Evolutionary conservation across 92 coral and sea anemone genomes (phyloP).

Genomic region (Paragorgia papillata): DNA sequence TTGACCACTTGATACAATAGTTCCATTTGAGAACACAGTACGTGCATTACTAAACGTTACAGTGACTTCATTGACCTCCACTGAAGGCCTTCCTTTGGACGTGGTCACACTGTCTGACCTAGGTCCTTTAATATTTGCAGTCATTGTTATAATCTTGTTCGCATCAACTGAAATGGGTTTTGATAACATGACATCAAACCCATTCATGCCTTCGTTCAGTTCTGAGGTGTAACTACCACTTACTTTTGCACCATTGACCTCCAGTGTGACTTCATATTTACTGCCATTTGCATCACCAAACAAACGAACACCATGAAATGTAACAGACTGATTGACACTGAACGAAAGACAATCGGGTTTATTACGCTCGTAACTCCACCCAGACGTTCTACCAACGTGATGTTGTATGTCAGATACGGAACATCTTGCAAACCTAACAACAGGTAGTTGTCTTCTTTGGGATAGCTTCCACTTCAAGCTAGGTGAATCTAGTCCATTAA

Average conservation of each 20-base stretch:
- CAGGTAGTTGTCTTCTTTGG: not conserved
- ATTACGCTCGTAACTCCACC: not conserved
- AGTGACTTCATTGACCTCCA: constrained; percentile 34
- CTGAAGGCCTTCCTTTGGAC: constrained; percentile 25
- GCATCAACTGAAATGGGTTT: constrained; percentile 53
- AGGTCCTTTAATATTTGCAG: constrained; percentile 48
- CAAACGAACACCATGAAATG: constrained; percentile 25
- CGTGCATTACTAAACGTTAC: not conserved
- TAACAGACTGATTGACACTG: constrained; percentile 59
- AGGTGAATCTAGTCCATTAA: constrained; percentile 21
- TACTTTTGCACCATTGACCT: constrained; percentile 2
- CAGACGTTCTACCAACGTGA: too few relatives aligned
- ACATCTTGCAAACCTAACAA: not conserved
- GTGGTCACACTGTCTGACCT: constrained; percentile 34
- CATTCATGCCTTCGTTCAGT: constrained; percentile 25
- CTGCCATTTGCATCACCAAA: constrained; percentile 21
- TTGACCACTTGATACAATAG: not conserved
- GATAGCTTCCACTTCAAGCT: not conserved
- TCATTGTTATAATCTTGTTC: constrained; percentile 55
- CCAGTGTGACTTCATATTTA: constrained; percentile 22
- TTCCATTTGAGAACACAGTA: not conserved
- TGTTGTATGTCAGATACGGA: not conserved
- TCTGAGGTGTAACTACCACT: not conserved
- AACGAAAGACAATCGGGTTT: constrained; percentile 60
- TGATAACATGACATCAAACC: constrained; percentile 73